Evolutionary conservation across 1,140 invertebrate genomes (phyloP), one percentile per base, ranked within the genome.

Genomic region (Lasioglossum baleicum): DNA sequence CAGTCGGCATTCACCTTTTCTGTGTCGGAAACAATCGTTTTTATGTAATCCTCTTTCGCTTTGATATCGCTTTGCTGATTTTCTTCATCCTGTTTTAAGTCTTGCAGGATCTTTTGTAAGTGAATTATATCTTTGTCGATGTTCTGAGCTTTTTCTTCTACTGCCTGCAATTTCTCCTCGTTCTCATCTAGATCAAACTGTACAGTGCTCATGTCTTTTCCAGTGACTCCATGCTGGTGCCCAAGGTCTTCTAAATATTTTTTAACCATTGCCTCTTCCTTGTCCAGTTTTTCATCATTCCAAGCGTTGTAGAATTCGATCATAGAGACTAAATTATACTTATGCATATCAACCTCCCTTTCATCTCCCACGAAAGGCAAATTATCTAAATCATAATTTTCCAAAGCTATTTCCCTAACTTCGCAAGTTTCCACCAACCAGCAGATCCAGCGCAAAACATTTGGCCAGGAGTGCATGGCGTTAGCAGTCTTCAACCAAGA

Each of bases 401-500:
- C 58, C 20, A 65, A 67, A 15, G 88, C 90, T 35, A 87, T 42
- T 58, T 75, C 86, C 91, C 81, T 87, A 65, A 81, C 84, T 91
- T 93, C 67, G 26, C 73, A 90, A 63, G 94, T 75, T 81, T 94
- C 93, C n/a, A 94, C 87, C 7, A 95, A 85, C 91, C 94, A 95
- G 6, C 91, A 91, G 13, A 95, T 88, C 91, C 94, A 94, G 0
- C 92, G 94, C 0, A 95, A 85, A 64, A 94, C 94, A 64, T 94
- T 91, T 10, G 94, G 94, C 87, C 93, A 95, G 6, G 94, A 93
- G 87, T 95, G 94, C 81, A 93, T 91, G 2, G 94, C 92, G 88
- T 95, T 95, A 53, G 94, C 94, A 2, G 94, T 94, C 83, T 93
- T 94, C 73, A 95, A 88, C 94, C 94, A 95, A 0, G 95, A 94